Evolutionary conservation across 2,797 vertebrate species (phyloP).

Genomic region (Anisognathus igniventris): DNA sequence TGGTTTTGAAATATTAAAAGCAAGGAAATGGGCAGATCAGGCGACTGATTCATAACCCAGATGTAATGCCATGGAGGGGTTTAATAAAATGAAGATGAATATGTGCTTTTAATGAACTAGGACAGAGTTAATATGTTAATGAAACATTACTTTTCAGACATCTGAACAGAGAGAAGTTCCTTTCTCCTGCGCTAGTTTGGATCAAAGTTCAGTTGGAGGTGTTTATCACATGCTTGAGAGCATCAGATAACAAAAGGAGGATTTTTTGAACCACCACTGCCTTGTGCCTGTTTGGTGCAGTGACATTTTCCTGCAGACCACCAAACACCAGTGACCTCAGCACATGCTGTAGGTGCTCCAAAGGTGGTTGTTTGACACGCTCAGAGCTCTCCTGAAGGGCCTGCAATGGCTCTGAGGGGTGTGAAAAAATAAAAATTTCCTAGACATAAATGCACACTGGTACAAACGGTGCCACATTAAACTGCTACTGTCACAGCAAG

Average conservation of each 20-base stretch:
- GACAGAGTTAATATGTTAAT: neutral
- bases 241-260: neutral
- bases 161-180: neutral
- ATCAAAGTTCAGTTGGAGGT: neutral
- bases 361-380: rapidly evolving
- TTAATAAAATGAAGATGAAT: constrained; percentile 46
- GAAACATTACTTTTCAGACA: neutral
- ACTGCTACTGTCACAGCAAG: neutral
- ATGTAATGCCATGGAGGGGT: neutral
- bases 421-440: neutral
- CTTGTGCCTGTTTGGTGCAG: neutral
- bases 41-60: constrained; percentile 17
- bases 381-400: neutral
- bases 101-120: constrained; percentile 21
- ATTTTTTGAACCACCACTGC: neutral
- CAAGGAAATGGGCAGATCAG: constrained; percentile 41
- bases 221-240: neutral
- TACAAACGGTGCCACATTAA: neutral
- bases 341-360: neutral
- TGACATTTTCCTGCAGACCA: neutral
- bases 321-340: neutral
- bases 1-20: constrained; percentile 58
- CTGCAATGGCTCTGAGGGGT: neutral
- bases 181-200: neutral
- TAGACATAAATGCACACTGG: neutral